phyloP scores from a whole-genome alignment of 2,113 vertebrate genomes.

The Damaliscus lunatus region DNA sequence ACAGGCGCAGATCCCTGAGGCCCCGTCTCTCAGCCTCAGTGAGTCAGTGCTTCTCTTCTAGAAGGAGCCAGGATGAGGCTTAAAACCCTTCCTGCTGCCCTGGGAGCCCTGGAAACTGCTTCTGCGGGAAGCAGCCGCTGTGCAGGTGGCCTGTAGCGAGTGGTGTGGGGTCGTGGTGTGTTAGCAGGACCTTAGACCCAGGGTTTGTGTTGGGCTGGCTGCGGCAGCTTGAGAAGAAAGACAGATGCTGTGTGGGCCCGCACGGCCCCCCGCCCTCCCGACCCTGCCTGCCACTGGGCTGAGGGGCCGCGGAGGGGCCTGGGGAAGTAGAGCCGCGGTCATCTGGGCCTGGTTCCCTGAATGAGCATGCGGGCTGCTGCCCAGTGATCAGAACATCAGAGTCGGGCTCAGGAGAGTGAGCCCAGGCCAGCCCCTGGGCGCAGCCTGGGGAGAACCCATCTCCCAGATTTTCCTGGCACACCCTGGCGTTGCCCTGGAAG shows the following conservation, averaged over 20 bases:
- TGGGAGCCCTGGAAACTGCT: rapidly evolving
- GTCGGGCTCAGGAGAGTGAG: background rate
- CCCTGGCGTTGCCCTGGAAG: background rate
- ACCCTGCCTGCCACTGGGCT: background rate
- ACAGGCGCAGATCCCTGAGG: rapidly evolving
- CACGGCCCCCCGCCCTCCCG: background rate
- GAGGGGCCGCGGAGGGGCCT: background rate
- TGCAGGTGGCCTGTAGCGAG: rapidly evolving
- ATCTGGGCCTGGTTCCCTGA: background rate
- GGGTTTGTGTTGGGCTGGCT: background rate
- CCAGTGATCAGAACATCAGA: rapidly evolving
- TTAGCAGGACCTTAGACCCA: background rate
- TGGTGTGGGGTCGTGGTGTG: rapidly evolving
- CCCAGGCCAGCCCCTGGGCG: background rate
- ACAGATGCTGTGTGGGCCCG: no score
- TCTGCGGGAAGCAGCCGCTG: background rate
- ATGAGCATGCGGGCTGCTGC: background rate
- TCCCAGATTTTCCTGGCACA: no score
- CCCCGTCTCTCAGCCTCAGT: background rate
- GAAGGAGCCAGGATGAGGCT: no score
- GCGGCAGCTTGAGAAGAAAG: background rate
- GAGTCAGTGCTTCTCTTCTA: background rate
- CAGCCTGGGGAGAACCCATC: background rate
- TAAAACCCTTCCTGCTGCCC: no score
- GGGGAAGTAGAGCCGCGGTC: background rate